These are phyloP conservation scores for Zosterops borbonicus DNA, from an alignment of 2,113 vertebrate species.

Conservation along the genomic window DNA sequence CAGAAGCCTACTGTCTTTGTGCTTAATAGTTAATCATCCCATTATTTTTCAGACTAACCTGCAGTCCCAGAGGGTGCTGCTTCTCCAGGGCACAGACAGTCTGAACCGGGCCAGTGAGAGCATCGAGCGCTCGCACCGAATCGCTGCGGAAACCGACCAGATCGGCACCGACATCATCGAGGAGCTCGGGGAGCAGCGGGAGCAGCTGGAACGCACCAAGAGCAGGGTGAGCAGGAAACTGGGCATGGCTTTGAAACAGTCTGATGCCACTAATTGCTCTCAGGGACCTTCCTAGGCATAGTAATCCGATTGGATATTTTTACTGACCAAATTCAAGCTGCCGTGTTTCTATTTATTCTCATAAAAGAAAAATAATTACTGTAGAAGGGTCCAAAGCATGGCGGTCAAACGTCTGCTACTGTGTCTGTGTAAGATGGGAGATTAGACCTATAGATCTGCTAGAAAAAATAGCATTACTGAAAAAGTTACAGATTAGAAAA, in stretches of 20 bases:
- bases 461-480: neutral
- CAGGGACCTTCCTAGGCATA: fast-evolving
- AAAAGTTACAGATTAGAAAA: neutral
- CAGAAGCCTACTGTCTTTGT: neutral
- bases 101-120: slow-evolving; percentile 89
- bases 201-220: slow-evolving; percentile 91
- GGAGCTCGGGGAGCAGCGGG: slow-evolving; percentile 92
- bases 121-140: slow-evolving; percentile 88
- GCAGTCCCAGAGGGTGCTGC: slow-evolving; percentile 87
- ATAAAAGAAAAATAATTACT: neutral
- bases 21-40: neutral
- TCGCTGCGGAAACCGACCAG: slow-evolving; percentile 89
- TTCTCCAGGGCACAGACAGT: slow-evolving; percentile 89
- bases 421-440: neutral
- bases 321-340: neutral
- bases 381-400: neutral
- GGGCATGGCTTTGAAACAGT: neutral
- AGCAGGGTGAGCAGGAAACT: slow-evolving; percentile 78
- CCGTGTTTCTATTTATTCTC: neutral
- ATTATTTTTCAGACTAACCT: slow-evolving; percentile 76
- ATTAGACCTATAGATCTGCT: neutral
- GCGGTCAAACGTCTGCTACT: neutral
- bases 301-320: fast-evolving
- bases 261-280: fast-evolving
- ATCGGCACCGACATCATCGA: slow-evolving; percentile 93